phyloP scores from a whole-genome alignment of 2,797 vertebrate genomes.

The Echiichthys vipera region DNA sequence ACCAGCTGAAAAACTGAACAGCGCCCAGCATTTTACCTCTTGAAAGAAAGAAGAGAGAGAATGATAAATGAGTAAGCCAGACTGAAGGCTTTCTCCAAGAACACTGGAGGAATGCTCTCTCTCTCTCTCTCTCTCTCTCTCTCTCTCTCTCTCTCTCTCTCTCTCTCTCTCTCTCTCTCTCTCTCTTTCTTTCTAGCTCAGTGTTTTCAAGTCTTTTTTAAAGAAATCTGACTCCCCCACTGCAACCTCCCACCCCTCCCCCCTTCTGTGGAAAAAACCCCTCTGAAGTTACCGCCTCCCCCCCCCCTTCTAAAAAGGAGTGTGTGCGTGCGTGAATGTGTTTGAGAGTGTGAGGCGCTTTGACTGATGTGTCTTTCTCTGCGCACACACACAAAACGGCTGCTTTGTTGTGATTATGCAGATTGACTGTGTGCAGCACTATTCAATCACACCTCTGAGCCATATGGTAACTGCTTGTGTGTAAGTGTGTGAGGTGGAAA shows the following conservation, averaged over 20 bases:
- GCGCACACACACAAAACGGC: slow-evolving; percentile 47
- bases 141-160: slow-evolving; percentile 15
- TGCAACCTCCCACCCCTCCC: slow-evolving; percentile 43
- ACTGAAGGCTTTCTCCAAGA: slow-evolving; percentile 46
- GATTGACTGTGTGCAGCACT: slow-evolving; percentile 65
- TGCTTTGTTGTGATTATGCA: slow-evolving; percentile 83
- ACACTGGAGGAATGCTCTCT: slow-evolving; percentile 40
- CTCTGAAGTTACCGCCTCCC: slow-evolving; percentile 76
- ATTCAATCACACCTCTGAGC: slow-evolving; percentile 55
- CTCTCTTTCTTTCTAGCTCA: slow-evolving; percentile 11
- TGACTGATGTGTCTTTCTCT: slow-evolving; percentile 83
- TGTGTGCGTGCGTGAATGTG: slow-evolving; percentile 26
- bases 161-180: slow-evolving; percentile 16
- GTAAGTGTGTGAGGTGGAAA: slow-evolving; percentile 8
- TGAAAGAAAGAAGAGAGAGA: slow-evolving; percentile 43
- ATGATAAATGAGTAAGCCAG: slow-evolving; percentile 45
- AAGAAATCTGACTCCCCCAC: slow-evolving; percentile 70
- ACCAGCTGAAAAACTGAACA: slow-evolving; percentile 37
- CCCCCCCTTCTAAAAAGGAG: slow-evolving; percentile 51
- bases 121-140: neutral
- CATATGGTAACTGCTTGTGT: slow-evolving; percentile 54
- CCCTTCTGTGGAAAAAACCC: slow-evolving; percentile 47
- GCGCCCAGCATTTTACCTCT: slow-evolving; percentile 36
- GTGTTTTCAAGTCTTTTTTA: slow-evolving; percentile 68
- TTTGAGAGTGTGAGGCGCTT: slow-evolving; percentile 61